Evolutionary conservation across 2,113 vertebrate species (phyloP), one percentile per base, ranked within the genome.

Genomic region (Cebidichthys violaceus): DNA sequence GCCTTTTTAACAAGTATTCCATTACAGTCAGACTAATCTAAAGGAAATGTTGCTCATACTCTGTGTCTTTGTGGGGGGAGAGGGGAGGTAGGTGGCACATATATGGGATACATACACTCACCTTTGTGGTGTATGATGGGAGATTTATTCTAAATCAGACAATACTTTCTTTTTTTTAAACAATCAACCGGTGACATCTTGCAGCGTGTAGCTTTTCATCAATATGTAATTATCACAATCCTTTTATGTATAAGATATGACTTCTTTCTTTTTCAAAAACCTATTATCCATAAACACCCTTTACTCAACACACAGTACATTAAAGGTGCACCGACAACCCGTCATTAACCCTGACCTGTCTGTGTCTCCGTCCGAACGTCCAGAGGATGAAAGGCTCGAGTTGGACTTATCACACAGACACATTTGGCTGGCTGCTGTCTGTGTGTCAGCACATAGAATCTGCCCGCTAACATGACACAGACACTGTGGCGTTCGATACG

Each of bases 1-100:
- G 84, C 86, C 33, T 90, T 92, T 94, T 90, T 90, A 91, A 90
- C 94, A 94, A 96, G 96, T 96, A 94, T 96, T 97, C 95, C 94
- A 93, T 97, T 97, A 97, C 96, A 97, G 96, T 92, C 50, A 6
- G 64, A 79, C 65, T 73, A 39, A 75, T 62, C 92, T 17, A 59
- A 78, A 88, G 90, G 94, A 83, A 96, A 95, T 95, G 94, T 90
- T 95, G 93, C 93, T 96, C 70, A 75, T 74, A 60, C 31, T 82
- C 18, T 4, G 68, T 33, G 75, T 41, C 47, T 69, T 62, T 66
- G 18, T 43, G 29, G 15, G 59, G 70, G 15, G 59, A 31, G 4
- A 22, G 6, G 50, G 70, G 22, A 55, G 17, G 29, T 24, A 0
- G 17, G n/a, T 14, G 18, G 17, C 35, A 43, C 55, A 55, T 45